Base-by-base conservation (phyloP, 2,797 vertebrate species). In the Enteromius thamalakanensis region DNA sequence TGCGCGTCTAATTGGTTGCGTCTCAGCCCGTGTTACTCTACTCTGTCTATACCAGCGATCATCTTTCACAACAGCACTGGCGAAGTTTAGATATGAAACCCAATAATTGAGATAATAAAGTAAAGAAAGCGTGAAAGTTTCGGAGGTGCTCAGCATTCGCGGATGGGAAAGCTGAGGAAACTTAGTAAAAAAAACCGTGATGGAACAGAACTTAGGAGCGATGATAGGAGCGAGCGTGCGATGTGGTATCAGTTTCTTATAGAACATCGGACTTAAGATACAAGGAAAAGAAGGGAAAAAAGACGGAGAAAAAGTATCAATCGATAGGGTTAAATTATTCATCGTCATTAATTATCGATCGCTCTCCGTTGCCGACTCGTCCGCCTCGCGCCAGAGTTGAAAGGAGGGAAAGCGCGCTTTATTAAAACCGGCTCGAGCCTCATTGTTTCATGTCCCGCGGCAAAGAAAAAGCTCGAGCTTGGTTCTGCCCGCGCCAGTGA, bases 341-440 rank as follows among this genome's bases (percentile, higher is more conserved):
- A 96, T 95, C 94, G 95, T 96, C 96, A 96, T 96, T 96, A 96
- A 96, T 96, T 96, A 96, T 96, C 96, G 96, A 96, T 96, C 94
- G 93, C 90, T 92, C 93, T 94, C 94, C 95, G 94, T 95, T 95
- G 92, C 94, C 94, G 94, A 94, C 94, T 94, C 93, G 94, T 95
- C 94, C 95, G 95, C 94, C 95, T 95, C 94, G 95, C 94, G 93
- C 94, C 93, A 91, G 95, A 96, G 95, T 96, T 96, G 95, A 96
- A 96, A 96, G 95, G 94, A 95, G 95, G 95, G 94, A 96, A 95
- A 96, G 94, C 95, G 94, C 93, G 94, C 93, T 95, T 96, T 95
- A 95, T 95, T 95, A 95, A 94, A 94, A 94, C 94, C 94, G 94
- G 94, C 94, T 94, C 94, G 94, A 95, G 93, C 94, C 95, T 96